phyloP scores from a whole-genome alignment of 2,113 vertebrate species.

The Todiramphus chloris region DNA sequence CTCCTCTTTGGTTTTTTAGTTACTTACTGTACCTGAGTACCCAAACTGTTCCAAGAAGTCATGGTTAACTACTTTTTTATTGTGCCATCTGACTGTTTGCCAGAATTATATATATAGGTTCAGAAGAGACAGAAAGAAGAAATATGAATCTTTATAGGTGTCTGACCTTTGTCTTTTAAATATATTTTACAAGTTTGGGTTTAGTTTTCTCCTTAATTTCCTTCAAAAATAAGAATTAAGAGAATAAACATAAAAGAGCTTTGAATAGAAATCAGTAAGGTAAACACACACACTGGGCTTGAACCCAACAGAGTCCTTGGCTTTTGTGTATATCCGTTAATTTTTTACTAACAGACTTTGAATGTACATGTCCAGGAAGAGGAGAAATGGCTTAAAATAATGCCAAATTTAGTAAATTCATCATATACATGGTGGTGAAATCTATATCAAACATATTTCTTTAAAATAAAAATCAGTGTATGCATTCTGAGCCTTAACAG shows the following conservation, averaged over 20 bases:
- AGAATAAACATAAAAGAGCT: rapidly evolving
- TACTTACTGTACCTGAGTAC: neutral
- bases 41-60: neutral
- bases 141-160: neutral
- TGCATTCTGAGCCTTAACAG: neutral
- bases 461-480: neutral
- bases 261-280: neutral
- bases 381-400: neutral
- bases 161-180: neutral
- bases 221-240: neutral
- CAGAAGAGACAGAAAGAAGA: neutral
- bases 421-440: neutral
- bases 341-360: neutral
- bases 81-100: neutral
- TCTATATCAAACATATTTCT: neutral
- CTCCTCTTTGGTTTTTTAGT: neutral
- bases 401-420: neutral
- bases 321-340: neutral
- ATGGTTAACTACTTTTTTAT: neutral
- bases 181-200: neutral
- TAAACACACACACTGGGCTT: neutral
- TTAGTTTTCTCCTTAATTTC: neutral
- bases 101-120: neutral
- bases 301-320: neutral
- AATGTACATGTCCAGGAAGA: neutral